These are phyloP conservation scores for Platypus cylindrus DNA, from an alignment of 2,888 invertebrate species.

Conservation along the genomic window DNA sequence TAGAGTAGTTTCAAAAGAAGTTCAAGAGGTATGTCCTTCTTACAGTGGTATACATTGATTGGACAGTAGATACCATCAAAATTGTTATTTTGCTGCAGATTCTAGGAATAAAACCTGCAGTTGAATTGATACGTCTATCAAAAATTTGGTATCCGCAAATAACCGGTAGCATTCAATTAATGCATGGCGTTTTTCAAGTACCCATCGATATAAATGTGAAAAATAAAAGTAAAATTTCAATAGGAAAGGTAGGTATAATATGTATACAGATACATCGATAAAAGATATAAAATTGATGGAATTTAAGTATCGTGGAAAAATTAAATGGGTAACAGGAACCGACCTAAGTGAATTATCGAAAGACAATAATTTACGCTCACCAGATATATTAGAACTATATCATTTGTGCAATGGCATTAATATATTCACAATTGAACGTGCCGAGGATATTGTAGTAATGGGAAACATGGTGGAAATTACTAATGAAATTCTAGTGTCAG, in stretches of 20 bases:
- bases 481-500: constrained; percentile 22
- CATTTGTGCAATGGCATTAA: constrained; percentile 5
- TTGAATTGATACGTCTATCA: constrained; percentile 22
- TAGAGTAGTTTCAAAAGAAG: constrained; percentile 21
- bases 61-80: not conserved
- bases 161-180: constrained; percentile 16
- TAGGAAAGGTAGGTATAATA: constrained; percentile 22
- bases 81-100: constrained; percentile 19
- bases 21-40: constrained; percentile 21
- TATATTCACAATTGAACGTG: constrained; percentile 5
- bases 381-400: constrained; percentile 27
- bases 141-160: constrained; percentile 25
- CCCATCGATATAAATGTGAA: constrained; percentile 21
- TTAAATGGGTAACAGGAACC: constrained; percentile 25
- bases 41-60: not conserved
- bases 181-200: constrained; percentile 26
- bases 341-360: constrained; percentile 23
- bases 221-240: constrained; percentile 25
- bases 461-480: constrained; percentile 26
- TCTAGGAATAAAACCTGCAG: constrained; percentile 16
- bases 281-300: constrained; percentile 3
- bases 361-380: constrained; percentile 22
- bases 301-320: constrained; percentile 27
- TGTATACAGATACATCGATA: too few relatives aligned
- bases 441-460: constrained; percentile 19